These are phyloP conservation scores for Centropus unirufus DNA, from an alignment of 2,113 vertebrate genomes.

Conservation along the genomic window DNA sequence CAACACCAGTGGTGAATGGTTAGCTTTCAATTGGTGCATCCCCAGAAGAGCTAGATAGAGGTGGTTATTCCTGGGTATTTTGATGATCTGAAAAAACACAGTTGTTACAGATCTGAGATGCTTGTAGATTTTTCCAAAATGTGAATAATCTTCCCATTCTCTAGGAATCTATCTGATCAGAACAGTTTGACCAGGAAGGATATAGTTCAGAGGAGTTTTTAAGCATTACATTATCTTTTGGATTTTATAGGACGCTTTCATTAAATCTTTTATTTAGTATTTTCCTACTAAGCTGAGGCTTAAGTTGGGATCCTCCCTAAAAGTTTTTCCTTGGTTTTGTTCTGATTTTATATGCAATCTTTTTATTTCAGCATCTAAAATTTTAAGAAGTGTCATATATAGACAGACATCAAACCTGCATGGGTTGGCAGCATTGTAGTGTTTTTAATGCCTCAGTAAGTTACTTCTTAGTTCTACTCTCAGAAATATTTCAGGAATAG, in stretches of 20 bases:
- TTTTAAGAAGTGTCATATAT: not conserved
- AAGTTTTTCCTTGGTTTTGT: not conserved
- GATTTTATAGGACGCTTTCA: not conserved
- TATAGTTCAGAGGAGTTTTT: not conserved
- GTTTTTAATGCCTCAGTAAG: not conserved
- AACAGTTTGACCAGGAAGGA: not conserved
- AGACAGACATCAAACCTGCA: not conserved
- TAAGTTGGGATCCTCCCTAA: not conserved
- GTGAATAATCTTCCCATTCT: not conserved
- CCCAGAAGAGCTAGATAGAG: not conserved
- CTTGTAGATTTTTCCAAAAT: not conserved
- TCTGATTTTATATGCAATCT: not conserved
- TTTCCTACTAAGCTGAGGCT: not conserved
- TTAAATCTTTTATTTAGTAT: not conserved
- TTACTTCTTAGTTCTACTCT: not conserved
- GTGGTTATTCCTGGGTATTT: not conserved
- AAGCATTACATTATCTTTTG: not conserved
- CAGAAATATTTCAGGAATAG: not conserved
- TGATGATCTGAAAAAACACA: not conserved
- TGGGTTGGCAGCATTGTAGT: not conserved
- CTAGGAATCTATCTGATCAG: not conserved
- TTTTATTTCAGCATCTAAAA: slow-evolving; percentile 3
- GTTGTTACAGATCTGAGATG: not conserved
- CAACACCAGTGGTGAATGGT: not conserved
- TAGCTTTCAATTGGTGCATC: not conserved